Evolutionary conservation across 2,113 vertebrate genomes (phyloP).

Genomic region (Spilogale gracilis): DNA sequence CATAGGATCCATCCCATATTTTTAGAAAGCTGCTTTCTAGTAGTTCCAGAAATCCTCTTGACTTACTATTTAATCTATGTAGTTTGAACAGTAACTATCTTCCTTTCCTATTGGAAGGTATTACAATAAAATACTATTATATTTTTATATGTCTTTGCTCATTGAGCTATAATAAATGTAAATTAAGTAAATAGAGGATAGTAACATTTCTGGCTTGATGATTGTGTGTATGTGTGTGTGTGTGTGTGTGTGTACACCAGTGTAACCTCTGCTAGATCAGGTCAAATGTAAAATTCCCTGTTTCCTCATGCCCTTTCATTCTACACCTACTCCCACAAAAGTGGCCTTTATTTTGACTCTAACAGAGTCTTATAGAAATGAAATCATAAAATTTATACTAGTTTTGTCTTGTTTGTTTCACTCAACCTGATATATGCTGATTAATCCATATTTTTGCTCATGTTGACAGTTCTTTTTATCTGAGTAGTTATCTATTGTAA

Average conservation of each 20-base stretch:
- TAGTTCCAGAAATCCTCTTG: not conserved
- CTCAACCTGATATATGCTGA: not conserved
- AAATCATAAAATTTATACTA: not conserved
- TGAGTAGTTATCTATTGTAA: not conserved
- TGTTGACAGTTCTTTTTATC: not conserved
- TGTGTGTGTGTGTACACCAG: rapidly evolving
- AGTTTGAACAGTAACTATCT: not conserved
- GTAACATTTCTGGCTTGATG: not conserved
- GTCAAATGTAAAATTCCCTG: not conserved
- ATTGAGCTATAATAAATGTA: not conserved
- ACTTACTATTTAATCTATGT: not conserved
- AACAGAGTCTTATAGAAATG: not conserved
- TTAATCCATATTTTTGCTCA: not conserved
- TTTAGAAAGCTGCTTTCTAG: not conserved
- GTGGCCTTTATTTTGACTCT: not conserved
- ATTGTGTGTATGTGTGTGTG: not conserved
- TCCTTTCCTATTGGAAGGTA: not conserved
- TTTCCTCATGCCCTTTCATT: not conserved
- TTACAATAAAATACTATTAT: not conserved
- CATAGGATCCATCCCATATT: not conserved
- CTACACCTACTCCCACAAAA: not conserved
- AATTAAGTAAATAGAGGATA: not conserved
- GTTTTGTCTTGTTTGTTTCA: not conserved
- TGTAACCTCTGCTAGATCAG: too few species aligned
- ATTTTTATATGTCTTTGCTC: not conserved